Percentiles rank a stretch among this genome's conserved stretches.
Evolutionary conservation across 1,140 invertebrate species (phyloP).

Genomic region (Chironomus striatipennis): DNA sequence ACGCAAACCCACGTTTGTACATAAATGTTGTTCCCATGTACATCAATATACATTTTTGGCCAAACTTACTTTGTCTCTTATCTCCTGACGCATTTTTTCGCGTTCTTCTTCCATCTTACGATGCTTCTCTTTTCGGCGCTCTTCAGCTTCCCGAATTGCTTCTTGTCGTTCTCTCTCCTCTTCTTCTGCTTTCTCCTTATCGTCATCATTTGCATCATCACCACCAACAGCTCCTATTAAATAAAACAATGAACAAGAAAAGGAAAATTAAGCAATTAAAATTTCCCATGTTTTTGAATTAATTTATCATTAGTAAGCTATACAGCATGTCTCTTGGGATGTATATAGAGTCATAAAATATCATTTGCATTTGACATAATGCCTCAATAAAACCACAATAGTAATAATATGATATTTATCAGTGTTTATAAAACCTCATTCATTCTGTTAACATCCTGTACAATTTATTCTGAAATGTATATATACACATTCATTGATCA

Average conservation of each 20-base stretch:
- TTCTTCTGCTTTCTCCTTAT: slow-evolving; percentile 91
- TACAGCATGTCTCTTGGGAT: too few species aligned
- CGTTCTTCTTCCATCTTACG: slow-evolving; percentile 97
- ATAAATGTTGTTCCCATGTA: neutral
- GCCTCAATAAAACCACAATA: too few species aligned
- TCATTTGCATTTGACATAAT: too few species aligned
- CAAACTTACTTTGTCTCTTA: slow-evolving; percentile 84
- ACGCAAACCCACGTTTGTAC: neutral
- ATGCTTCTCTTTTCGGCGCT: slow-evolving; percentile 92
- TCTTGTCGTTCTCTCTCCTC: slow-evolving; percentile 89
- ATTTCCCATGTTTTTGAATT: neutral
- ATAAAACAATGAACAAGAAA: slow-evolving; percentile 22
- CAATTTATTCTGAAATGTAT: too few species aligned
- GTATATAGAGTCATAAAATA: too few species aligned
- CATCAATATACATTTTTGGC: too few species aligned
- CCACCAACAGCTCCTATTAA: slow-evolving; percentile 77
- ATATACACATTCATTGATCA: too few species aligned
- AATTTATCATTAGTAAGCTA: neutral
- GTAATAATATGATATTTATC: too few species aligned
- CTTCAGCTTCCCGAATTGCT: slow-evolving; percentile 87
- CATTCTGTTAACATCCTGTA: too few species aligned
- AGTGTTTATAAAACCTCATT: too few species aligned
- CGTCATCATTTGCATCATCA: slow-evolving; percentile 79
- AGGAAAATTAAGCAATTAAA: neutral
- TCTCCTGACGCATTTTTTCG: slow-evolving; percentile 96